Conservation (phyloP, 53 echinoderm and acorn worm genomes). For the Astropecten irregularis region DNA sequence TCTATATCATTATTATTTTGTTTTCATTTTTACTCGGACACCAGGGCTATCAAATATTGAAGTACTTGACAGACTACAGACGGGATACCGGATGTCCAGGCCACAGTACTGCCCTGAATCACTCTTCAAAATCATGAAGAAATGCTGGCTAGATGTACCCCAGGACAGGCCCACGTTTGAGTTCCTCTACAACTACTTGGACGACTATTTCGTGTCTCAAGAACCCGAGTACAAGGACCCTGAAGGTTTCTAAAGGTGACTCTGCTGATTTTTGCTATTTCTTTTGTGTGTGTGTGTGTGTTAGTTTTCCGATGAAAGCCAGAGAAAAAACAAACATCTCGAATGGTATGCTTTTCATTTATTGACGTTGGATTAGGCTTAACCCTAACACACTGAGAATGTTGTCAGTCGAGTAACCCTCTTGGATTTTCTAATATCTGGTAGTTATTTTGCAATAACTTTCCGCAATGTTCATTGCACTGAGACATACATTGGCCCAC, state of each 20-base stretch:
- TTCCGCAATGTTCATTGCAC: no score
- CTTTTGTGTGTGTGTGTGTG: no score
- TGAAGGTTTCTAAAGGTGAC: slow-evolving; percentile 70
- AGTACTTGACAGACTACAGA: slow-evolving; percentile 80
- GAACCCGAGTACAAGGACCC: slow-evolving; percentile 95
- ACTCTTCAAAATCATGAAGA: slow-evolving; percentile 76
- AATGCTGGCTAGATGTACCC: slow-evolving; percentile 80
- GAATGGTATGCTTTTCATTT: slow-evolving; percentile 40
- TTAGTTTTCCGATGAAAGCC: neutral
- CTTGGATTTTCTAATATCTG: no score
- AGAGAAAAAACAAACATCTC: neutral
- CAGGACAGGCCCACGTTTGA: slow-evolving; percentile 93
- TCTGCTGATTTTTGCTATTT: neutral
- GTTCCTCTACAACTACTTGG: slow-evolving; percentile 89
- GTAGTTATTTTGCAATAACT: no score
- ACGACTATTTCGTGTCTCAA: slow-evolving; percentile 92
- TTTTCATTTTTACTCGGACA: no score
- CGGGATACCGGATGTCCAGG: slow-evolving; percentile 92
- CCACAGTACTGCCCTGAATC: slow-evolving; percentile 92
- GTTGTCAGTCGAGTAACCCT: no score
- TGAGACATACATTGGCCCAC: no score
- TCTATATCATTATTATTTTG: neutral
- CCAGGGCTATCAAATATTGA: slow-evolving; percentile 80
- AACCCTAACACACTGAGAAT: no score
- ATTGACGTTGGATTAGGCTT: no score